A percentile compares a stretch with the other conserved stretches of the same genome.
Conservation (phyloP, 2,113 vertebrate genomes). For the Scopus umbretta region DNA sequence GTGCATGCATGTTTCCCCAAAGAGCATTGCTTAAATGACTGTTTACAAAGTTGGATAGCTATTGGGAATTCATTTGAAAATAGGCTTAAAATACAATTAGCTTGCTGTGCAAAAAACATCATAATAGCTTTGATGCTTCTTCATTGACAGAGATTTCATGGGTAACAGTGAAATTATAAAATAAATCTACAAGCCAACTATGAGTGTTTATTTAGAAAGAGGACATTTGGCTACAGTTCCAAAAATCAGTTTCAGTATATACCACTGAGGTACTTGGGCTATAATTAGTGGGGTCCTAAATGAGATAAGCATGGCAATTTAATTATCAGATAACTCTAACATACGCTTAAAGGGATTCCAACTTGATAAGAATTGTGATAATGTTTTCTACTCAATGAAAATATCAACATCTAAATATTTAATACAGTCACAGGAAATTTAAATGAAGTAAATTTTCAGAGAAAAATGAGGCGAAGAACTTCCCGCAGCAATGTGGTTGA, state of each 20-base stretch:
- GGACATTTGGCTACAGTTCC: background rate
- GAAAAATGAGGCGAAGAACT: background rate
- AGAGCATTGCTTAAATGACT: background rate
- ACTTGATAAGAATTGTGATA: slow-evolving; percentile 14
- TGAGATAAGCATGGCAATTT: slow-evolving; percentile 22
- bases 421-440: slow-evolving; percentile 21
- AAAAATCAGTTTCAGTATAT: background rate
- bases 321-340: slow-evolving; percentile 38
- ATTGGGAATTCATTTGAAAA: background rate
- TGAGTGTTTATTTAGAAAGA: background rate
- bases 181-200: background rate
- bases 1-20: background rate
- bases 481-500: background rate
- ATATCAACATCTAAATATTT: slow-evolving; percentile 63
- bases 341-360: slow-evolving; percentile 2
- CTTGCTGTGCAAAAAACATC: background rate
- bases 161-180: background rate
- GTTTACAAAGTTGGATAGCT: background rate
- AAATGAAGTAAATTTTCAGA: slow-evolving; percentile 30
- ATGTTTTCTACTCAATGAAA: slow-evolving; percentile 39
- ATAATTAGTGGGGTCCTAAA: slow-evolving; percentile 6
- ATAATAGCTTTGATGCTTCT: background rate
- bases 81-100: slow-evolving; percentile 19
- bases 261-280: background rate
- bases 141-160: background rate